Percentiles rank a stretch among this genome's conserved stretches.
phyloP scores from a whole-genome alignment of 1,140 invertebrate genomes.

The Drosophila grimshawi region DNA sequence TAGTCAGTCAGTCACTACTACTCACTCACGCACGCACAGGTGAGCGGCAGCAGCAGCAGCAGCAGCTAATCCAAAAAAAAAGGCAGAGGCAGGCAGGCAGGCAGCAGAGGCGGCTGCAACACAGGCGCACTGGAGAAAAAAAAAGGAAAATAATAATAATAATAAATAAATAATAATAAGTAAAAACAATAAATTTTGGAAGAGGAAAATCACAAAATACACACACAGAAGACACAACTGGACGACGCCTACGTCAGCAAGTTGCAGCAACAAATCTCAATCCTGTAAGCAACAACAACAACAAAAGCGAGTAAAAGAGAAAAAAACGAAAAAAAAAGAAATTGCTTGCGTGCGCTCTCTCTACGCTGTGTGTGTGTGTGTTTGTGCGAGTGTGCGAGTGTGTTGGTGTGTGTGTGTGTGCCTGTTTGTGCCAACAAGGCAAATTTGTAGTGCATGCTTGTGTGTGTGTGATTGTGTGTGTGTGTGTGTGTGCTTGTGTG shows the following conservation, averaged over 20 bases:
- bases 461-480: slow-evolving; percentile 11
- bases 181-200: background rate
- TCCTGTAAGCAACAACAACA: slow-evolving; percentile 50
- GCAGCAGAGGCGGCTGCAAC: slow-evolving; percentile 54
- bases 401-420: slow-evolving; percentile 9
- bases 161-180: slow-evolving; percentile 2
- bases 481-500: slow-evolving; percentile 24
- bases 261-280: slow-evolving; percentile 41
- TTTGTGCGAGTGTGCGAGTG: slow-evolving; percentile 13
- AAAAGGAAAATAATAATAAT: slow-evolving; percentile 4
- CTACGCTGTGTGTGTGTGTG: background rate
- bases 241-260: slow-evolving; percentile 66
- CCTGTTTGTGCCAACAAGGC: slow-evolving; percentile 46
- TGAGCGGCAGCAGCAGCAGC: slow-evolving; percentile 49
- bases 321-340: slow-evolving; percentile 40
- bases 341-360: slow-evolving; percentile 47
- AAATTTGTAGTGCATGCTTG: slow-evolving; percentile 57
- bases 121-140: slow-evolving; percentile 38
- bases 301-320: slow-evolving; percentile 33
- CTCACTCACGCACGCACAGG: slow-evolving; percentile 41
- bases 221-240: slow-evolving; percentile 31
- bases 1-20: slow-evolving; percentile 44
- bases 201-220: slow-evolving; percentile 10
- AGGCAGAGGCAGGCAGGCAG: slow-evolving; percentile 49
- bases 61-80: slow-evolving; percentile 42